Evolutionary conservation across 2,797 vertebrate genomes (phyloP).

Genomic region (Peromyscus nudipes): DNA sequence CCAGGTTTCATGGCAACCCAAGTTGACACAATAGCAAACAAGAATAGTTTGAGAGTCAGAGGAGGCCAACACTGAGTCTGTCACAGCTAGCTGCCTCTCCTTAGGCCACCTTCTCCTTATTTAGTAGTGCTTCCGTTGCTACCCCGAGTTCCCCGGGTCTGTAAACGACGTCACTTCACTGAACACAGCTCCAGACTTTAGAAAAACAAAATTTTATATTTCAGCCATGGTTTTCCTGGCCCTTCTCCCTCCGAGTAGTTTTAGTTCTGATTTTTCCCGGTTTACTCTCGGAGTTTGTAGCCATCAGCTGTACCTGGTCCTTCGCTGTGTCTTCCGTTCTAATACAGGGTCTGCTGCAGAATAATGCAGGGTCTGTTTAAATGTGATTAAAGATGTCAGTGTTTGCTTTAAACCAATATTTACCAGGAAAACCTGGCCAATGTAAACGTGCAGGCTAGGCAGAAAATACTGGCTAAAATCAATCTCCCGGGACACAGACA

Average conservation of each 20-base stretch:
- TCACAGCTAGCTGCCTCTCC: slow-evolving; percentile 35
- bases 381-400: slow-evolving; percentile 83
- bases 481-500: slow-evolving; percentile 45
- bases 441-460: slow-evolving; percentile 78
- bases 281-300: background rate
- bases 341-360: background rate
- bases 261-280: slow-evolving; percentile 54
- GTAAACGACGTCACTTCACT: slow-evolving; percentile 76
- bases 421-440: slow-evolving; percentile 81
- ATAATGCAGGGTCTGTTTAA: slow-evolving; percentile 80
- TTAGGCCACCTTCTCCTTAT: slow-evolving; percentile 64
- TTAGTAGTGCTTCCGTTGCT: slow-evolving; percentile 76
- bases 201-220: slow-evolving; percentile 78
- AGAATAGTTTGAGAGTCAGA: slow-evolving; percentile 64
- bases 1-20: slow-evolving; percentile 65
- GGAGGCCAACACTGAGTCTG: slow-evolving; percentile 43
- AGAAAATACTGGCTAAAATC: slow-evolving; percentile 80
- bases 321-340: background rate
- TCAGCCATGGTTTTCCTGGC: slow-evolving; percentile 72
- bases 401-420: slow-evolving; percentile 84
- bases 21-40: slow-evolving; percentile 62
- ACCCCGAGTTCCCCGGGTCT: slow-evolving; percentile 72
- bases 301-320: background rate
- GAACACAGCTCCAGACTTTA: slow-evolving; percentile 78
- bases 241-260: slow-evolving; percentile 63